A percentile compares a stretch with the other conserved stretches of the same genome.
Conservation (phyloP, 2,113 vertebrate species). For the Serilophus lunatus region DNA sequence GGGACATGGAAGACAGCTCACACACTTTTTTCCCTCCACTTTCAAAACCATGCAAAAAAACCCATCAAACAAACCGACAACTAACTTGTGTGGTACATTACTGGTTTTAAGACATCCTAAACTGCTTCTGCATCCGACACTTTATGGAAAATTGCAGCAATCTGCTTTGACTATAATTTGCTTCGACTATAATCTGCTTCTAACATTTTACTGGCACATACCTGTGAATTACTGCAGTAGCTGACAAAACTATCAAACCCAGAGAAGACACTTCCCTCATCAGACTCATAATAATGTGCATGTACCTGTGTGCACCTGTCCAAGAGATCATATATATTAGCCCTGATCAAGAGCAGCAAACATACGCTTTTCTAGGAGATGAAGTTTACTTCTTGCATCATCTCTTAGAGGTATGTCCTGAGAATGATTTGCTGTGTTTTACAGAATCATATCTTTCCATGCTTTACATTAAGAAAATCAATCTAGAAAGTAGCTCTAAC, state of each 20-base stretch:
- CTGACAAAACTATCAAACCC: neutral
- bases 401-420: neutral
- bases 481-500: neutral
- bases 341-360: neutral
- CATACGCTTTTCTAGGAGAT: neutral
- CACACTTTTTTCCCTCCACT: accelerated
- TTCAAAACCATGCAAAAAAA: neutral
- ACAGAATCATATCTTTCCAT: accelerated
- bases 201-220: neutral
- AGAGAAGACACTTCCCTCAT: neutral
- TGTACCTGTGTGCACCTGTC: neutral
- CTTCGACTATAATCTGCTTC: neutral
- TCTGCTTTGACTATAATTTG: too few species aligned
- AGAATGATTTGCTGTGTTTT: neutral
- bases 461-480: accelerated
- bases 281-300: accelerated
- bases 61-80: neutral
- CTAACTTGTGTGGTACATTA: neutral
- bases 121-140: neutral
- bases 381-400: neutral
- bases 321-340: neutral
- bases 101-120: neutral
- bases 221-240: neutral
- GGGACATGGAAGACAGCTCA: neutral
- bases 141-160: neutral